These are phyloP conservation scores for Diplogasteroides magnus DNA, from an alignment of 1,140 invertebrate genomes.

Conservation along the genomic window DNA sequence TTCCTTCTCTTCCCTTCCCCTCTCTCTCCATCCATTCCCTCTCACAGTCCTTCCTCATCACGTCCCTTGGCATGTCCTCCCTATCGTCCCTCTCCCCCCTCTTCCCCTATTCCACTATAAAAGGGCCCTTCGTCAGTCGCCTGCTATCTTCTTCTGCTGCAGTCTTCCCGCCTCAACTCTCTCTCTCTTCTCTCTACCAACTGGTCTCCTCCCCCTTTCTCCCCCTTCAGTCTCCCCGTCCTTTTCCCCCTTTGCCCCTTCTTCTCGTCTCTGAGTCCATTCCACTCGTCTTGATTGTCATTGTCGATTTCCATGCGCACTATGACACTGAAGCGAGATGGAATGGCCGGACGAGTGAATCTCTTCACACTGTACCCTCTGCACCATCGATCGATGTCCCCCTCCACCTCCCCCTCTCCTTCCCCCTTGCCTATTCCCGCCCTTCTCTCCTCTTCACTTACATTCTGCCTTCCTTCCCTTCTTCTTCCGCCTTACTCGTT, in stretches of 20 bases:
- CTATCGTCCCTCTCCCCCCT: neutral
- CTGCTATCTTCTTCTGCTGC: neutral
- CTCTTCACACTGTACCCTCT: neutral
- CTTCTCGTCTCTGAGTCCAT: neutral
- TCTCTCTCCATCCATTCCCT: neutral
- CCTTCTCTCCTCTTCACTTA: neutral
- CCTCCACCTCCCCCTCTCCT: neutral
- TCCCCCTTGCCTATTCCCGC: neutral
- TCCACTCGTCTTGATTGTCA: neutral
- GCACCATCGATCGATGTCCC: neutral
- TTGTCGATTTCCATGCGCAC: neutral
- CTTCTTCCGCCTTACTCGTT: neutral
- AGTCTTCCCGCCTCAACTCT: neutral
- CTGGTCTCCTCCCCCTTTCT: neutral
- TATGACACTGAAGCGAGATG: conserved; percentile 1
- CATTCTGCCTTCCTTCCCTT: neutral
- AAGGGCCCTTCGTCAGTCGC: neutral
- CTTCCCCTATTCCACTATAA: neutral
- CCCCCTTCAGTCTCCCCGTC: neutral
- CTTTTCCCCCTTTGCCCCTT: neutral
- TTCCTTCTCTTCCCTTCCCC: neutral
- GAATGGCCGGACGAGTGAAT: neutral
- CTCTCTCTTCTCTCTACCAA: neutral
- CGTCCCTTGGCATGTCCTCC: no score
- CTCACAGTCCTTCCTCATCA: no score